These are phyloP conservation scores for human DNA, from an alignment of 2,113 vertebrate genomes.

Conservation along the genomic window GRCh38 chr9:90032501-90033000, in stretches of 20 bases:
- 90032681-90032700: too few species aligned
- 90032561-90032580: constrained; percentile 32
- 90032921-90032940: neutral
- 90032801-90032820: neutral
- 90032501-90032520: constrained; percentile 3
- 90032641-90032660: too few species aligned
- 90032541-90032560: neutral
- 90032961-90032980: neutral
- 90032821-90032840: too few species aligned
- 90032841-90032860: neutral
- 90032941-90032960: neutral
- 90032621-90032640: neutral
- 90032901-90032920: neutral
- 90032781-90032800: fast-evolving
- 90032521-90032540: neutral
- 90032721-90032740: fast-evolving
- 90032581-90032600: neutral
- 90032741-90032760: neutral
- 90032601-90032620: neutral
- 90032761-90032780: fast-evolving
- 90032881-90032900: neutral
- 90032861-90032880: neutral
- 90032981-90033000: neutral
- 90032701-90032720: fast-evolving
- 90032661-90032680: neutral